These are phyloP conservation scores for Orthonevra nobilis DNA, from an alignment of 2,888 invertebrate genomes.

Conservation along the genomic window DNA sequence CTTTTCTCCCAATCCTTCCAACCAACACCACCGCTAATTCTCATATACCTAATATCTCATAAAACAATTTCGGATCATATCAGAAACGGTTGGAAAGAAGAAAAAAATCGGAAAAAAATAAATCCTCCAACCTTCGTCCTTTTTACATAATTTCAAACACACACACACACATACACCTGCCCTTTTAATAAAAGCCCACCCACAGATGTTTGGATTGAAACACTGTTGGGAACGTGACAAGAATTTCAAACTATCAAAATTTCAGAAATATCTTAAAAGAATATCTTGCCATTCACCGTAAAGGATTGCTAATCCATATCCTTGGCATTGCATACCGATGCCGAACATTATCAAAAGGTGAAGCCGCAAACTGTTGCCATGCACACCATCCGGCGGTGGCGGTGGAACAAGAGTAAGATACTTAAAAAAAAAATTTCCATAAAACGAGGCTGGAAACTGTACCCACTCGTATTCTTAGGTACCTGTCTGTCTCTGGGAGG, in stretches of 20 bases:
- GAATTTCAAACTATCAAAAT: constrained; percentile 59
- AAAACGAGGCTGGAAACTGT: not conserved
- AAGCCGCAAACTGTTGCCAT: constrained; percentile 17
- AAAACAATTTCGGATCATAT: constrained; percentile 34
- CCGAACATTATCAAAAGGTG: constrained; percentile 9
- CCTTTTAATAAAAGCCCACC: not conserved
- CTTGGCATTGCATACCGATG: constrained; percentile 20
- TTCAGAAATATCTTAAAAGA: constrained; percentile 40
- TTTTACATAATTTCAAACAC: too few species aligned
- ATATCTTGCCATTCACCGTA: constrained; percentile 14
- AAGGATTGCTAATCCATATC: constrained; percentile 38
- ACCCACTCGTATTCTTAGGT: constrained; percentile 3
- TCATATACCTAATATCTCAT: constrained; percentile 32
- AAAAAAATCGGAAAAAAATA: too few species aligned
- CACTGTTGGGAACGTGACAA: constrained; percentile 55
- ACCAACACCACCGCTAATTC: not conserved
- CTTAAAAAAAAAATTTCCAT: not conserved
- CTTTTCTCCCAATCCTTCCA: not conserved
- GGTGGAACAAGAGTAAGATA: not conserved
- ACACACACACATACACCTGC: not conserved
- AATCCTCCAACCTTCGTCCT: too few species aligned
- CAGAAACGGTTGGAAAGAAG: too few species aligned
- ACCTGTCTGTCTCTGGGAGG: constrained; percentile 21
- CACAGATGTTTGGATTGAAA: constrained; percentile 53
- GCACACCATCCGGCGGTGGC: not conserved